Conservation (phyloP, 2,888 invertebrate genomes). For the Hoplodrina ambigua region DNA sequence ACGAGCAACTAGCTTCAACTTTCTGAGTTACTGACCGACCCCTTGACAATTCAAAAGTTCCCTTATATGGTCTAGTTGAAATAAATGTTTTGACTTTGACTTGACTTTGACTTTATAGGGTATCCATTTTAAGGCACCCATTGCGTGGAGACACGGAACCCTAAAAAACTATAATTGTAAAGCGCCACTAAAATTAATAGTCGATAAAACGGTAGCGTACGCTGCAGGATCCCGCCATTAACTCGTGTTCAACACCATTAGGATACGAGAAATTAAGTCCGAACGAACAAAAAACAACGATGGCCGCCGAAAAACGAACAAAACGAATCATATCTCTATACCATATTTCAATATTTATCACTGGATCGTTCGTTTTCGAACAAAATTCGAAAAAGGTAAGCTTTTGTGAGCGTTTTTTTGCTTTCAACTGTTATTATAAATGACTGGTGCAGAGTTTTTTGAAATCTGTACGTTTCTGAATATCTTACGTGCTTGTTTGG, state of each 20-base stretch:
- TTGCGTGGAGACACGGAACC: too few species aligned
- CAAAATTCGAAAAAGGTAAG: slow-evolving; percentile 84
- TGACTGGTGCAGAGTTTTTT: slow-evolving; percentile 78
- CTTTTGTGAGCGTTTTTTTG: slow-evolving; percentile 69
- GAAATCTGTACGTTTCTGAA: slow-evolving; percentile 82
- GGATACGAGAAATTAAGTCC: slow-evolving; percentile 69
- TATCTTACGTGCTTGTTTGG: slow-evolving; percentile 68
- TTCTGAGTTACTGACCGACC: too few species aligned
- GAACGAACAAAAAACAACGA: slow-evolving; percentile 60
- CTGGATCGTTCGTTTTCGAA: slow-evolving; percentile 88
- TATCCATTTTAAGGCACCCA: too few species aligned
- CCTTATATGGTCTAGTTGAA: too few species aligned
- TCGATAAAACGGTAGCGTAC: slow-evolving; percentile 86
- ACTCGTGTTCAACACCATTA: slow-evolving; percentile 82
- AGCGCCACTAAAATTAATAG: slow-evolving; percentile 80
- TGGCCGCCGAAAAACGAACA: slow-evolving; percentile 70
- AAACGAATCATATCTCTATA: slow-evolving; percentile 85
- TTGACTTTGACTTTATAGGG: too few species aligned
- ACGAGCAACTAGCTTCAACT: too few species aligned
- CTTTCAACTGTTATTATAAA: slow-evolving; percentile 84
- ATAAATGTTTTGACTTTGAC: too few species aligned
- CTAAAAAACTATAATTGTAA: slow-evolving; percentile 29
- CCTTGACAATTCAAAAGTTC: too few species aligned
- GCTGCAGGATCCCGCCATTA: slow-evolving; percentile 76
- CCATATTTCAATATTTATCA: slow-evolving; percentile 90